phyloP scores from a whole-genome alignment of 1,140 invertebrate species.

The Eubasilissa regina region DNA sequence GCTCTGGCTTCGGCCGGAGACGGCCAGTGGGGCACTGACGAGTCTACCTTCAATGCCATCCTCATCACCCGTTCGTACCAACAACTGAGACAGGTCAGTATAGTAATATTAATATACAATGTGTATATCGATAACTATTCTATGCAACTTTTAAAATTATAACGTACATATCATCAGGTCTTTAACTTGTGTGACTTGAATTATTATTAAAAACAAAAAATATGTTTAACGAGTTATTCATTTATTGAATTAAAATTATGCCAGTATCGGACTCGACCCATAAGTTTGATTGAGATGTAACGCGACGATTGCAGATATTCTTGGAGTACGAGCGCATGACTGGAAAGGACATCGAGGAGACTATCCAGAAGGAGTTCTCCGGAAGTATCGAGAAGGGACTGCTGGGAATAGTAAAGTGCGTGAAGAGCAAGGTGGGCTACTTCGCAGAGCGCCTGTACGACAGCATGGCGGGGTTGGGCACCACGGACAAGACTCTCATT shows the following conservation, averaged over 20 bases:
- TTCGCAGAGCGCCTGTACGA: slow-evolving; percentile 93
- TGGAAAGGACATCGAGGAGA: slow-evolving; percentile 87
- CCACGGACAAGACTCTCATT: slow-evolving; percentile 91
- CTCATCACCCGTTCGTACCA: slow-evolving; percentile 85
- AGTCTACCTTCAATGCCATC: slow-evolving; percentile 89
- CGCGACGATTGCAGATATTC: slow-evolving; percentile 77
- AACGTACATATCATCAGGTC: no score
- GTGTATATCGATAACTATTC: no score
- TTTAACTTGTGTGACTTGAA: no score
- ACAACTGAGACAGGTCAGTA: slow-evolving; percentile 79
- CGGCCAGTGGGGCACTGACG: slow-evolving; percentile 89
- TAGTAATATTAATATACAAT: no score
- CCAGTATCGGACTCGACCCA: neutral
- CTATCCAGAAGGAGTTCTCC: slow-evolving; percentile 91
- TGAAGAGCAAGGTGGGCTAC: slow-evolving; percentile 92
- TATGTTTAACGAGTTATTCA: neutral
- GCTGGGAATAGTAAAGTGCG: slow-evolving; percentile 89
- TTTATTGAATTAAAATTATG: neutral
- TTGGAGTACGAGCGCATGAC: slow-evolving; percentile 83
- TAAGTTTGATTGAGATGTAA: neutral
- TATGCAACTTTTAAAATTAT: no score
- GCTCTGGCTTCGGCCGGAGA: slow-evolving; percentile 82
- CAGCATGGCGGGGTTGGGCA: slow-evolving; percentile 91
- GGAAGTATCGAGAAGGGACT: slow-evolving; percentile 89
- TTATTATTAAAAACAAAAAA: no score